phyloP scores from a whole-genome alignment of 2,113 vertebrate species.

The Chaetodon trifascialis region DNA sequence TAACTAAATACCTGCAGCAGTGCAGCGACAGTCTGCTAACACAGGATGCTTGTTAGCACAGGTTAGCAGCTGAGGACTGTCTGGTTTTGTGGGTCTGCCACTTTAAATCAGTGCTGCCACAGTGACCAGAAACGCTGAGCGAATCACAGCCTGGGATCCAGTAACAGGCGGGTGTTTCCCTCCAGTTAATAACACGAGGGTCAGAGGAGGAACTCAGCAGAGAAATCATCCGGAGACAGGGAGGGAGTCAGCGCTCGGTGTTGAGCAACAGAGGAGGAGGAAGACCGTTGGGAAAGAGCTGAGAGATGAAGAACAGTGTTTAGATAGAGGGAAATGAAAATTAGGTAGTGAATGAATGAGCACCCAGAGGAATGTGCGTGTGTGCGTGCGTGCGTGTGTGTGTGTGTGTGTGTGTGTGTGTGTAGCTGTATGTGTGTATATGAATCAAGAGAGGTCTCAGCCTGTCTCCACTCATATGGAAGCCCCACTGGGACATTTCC shows the following conservation, averaged over 20 bases:
- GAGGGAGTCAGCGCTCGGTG: neutral
- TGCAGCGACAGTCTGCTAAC: neutral
- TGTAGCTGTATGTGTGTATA: neutral
- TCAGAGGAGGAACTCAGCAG: conserved; percentile 22
- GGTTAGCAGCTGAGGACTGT: neutral
- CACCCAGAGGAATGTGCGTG: conserved; percentile 13
- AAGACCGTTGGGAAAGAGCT: conserved; percentile 31
- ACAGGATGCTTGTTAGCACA: neutral
- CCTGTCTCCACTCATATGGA: conserved; percentile 7
- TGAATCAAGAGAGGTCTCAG: neutral
- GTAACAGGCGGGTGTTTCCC: conserved; percentile 58
- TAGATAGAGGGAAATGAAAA: conserved; percentile 34
- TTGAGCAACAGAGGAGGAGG: conserved; percentile 53
- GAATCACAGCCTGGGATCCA: conserved; percentile 15
- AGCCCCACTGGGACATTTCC: conserved; percentile 39
- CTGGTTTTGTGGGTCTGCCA: neutral
- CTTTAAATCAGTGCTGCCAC: neutral
- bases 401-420: neutral
- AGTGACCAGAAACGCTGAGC: neutral
- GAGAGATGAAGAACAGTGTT: conserved; percentile 30
- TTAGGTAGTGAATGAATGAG: conserved; percentile 25
- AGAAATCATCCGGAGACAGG: conserved; percentile 1
- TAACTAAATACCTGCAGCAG: no score
- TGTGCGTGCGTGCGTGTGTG: conserved; percentile 3
- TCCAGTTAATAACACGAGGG: conserved; percentile 7